Base-by-base conservation (phyloP, 30 jellyfish, hydroid and myxozoan species). In the Chrysaora quinquecirrha region DNA sequence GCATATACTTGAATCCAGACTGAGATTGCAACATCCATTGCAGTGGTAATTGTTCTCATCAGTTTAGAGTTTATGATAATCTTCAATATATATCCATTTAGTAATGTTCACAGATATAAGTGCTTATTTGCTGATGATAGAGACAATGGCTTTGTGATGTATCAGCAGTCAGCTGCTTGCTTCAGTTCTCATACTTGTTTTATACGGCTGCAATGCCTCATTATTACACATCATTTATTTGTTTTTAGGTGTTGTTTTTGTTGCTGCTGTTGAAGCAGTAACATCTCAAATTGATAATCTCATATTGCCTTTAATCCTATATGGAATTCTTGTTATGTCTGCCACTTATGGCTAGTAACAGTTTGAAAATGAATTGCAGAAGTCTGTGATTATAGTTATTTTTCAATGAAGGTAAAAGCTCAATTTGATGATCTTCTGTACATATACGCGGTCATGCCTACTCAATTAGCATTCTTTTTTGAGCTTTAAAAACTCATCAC, bases 281-380 rank as follows among this genome's bases (percentile, higher is more conserved):
- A 79, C 99, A 4, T 48, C 76, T 1, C 97, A 94, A 70, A 87
- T 78, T 76, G 99, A 94, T 63, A 94, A 94, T 78, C 76, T 94
- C 1, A 48, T 94, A n/a, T 71, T 94, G 28, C 88, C 99, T 11
- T 78, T 83, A 27, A 43, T 81, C 61, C 29, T 87, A 70, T 93
- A 80, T 82, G 62, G 48, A 3, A 60, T 43, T 22, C 47, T 83
- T 38, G 54, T 38, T n/a, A n/a, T n/a, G n/a, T n/a, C n/a, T n/a
- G n/a, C n/a, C n/a, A n/a, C n/a, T n/a, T n/a, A n/a, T n/a, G n/a
- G n/a, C n/a, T n/a, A n/a, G n/a, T n/a, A n/a, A n/a, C n/a, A n/a
- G n/a, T n/a, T n/a, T n/a, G n/a, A n/a, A n/a, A n/a, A n/a, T n/a
- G n/a, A n/a, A n/a, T n/a, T n/a, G n/a, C n/a, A n/a, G n/a, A n/a